Conservation (phyloP, 2,113 vertebrate species). For the Oncorhynchus clarkii region DNA sequence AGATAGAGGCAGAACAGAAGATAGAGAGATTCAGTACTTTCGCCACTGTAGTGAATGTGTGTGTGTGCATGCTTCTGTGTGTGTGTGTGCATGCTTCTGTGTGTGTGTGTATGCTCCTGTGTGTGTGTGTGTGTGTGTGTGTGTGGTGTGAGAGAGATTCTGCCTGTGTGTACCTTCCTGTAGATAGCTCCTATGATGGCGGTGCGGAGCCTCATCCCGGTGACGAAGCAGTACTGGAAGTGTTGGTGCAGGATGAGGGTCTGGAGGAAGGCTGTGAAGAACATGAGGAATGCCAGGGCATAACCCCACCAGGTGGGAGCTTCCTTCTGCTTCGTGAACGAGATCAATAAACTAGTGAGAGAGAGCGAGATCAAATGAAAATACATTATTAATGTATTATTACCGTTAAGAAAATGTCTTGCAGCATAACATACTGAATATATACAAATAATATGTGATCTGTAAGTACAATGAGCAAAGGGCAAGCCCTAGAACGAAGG, state of each 20-base stretch:
- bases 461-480: too few species aligned
- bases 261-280: constrained; percentile 81
- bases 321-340: constrained; percentile 77
- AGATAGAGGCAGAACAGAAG: too few species aligned
- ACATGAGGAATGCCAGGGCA: constrained; percentile 88
- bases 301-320: constrained; percentile 92
- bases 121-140: neutral
- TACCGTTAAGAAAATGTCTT: too few species aligned
- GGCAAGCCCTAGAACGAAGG: too few species aligned
- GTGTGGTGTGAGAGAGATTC: neutral
- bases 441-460: too few species aligned
- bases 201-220: constrained; percentile 86
- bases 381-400: too few species aligned
- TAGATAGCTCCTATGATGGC: constrained; percentile 88
- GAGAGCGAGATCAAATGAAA: too few species aligned
- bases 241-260: constrained; percentile 87
- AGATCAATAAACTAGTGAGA: constrained; percentile 81
- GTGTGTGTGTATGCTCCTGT: neutral
- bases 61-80: too few species aligned
- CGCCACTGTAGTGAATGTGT: too few species aligned
- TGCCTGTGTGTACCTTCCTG: constrained; percentile 81
- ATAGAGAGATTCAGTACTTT: too few species aligned
- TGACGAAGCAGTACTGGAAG: constrained; percentile 86
- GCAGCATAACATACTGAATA: too few species aligned
- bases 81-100: too few species aligned